Evolutionary conservation across 2,888 invertebrate genomes (phyloP), one percentile per base, ranked within the genome.

Genomic region (Nephrotoma appendiculata): DNA sequence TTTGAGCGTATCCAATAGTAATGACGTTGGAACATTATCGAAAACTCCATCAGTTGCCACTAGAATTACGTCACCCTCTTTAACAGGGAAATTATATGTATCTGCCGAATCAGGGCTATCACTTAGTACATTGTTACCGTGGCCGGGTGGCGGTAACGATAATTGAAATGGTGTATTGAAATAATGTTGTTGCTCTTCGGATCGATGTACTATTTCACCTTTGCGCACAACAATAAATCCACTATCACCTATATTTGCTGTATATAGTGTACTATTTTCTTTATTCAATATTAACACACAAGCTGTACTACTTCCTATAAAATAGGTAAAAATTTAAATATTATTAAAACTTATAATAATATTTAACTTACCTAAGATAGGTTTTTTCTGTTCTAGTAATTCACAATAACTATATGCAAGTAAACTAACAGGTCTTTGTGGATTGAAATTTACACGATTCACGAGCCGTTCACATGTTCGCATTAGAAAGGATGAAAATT

Each of bases 161-260:
- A 99, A 93, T 92, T 99, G 99, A 93, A 98, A 99, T 4, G 99
- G 99, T 57, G 99, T 99, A 92, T 99, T 99, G 92, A 99, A 99
- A 92, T 99, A 99, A 92, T 99, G 99, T 90, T 98, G 98, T 90
- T 99, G 99, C 91, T 99, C 99, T 89, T 97, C 96, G 5, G 98
- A 98, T 88, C 97, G 95, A 91, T 98, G 97, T 42, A 99, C 95
- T 31, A 99, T 95, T 89, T 95, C 94, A 31, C 98, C 98, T 86
- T 94, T 94, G 41, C 98, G 94, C 87, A 98, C 96, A 86, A 99
- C 96, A 93, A 99, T 96, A 92, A 98, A 99, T 12, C 99, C 99
- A 90, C 98, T 98, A 92, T 99, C 99, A n/a, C 99, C 99, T 89
- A 99, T 97, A 92, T 99, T 99, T 86, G 99, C 99, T 12, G 99